Evolutionary conservation across 2,797 vertebrate genomes (phyloP).

Genomic region (Tolypeutes matacus): DNA sequence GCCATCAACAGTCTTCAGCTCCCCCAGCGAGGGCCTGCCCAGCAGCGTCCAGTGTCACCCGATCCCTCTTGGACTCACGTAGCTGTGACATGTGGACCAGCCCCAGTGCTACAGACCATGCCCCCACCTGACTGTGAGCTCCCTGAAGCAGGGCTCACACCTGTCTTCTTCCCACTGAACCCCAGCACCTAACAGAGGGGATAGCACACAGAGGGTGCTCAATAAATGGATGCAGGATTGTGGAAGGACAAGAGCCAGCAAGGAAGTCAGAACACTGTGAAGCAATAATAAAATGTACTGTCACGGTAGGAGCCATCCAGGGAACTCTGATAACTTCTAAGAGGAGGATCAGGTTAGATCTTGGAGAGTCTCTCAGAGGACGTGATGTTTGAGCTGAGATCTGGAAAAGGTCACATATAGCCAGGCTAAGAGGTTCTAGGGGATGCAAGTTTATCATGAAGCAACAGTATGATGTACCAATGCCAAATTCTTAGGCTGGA

Average conservation of each 20-base stretch:
- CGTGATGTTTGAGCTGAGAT: neutral
- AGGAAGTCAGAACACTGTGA: neutral
- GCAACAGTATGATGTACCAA: too few species aligned
- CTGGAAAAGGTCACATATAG: neutral
- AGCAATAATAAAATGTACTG: neutral
- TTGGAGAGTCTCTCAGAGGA: neutral
- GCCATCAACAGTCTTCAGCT: neutral
- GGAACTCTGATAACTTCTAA: neutral
- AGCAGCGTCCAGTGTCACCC: accelerated
- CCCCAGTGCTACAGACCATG: neutral
- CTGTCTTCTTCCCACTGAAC: neutral
- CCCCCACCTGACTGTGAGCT: neutral
- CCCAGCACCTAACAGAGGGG: neutral
- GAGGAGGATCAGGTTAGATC: neutral
- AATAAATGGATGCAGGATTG: neutral
- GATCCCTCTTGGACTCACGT: neutral
- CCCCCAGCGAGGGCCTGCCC: neutral
- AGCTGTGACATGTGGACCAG: neutral
- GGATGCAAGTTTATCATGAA: neutral
- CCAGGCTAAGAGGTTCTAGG: neutral
- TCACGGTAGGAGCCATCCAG: neutral
- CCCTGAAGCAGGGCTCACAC: too few species aligned
- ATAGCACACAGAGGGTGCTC: neutral
- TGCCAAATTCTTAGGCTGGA: neutral
- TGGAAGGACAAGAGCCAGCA: neutral